A percentile compares a stretch with the other conserved stretches of the same genome.
These are phyloP conservation scores for Crocuta crocuta DNA, from an alignment of 2,113 vertebrate species.

Conservation along the genomic window DNA sequence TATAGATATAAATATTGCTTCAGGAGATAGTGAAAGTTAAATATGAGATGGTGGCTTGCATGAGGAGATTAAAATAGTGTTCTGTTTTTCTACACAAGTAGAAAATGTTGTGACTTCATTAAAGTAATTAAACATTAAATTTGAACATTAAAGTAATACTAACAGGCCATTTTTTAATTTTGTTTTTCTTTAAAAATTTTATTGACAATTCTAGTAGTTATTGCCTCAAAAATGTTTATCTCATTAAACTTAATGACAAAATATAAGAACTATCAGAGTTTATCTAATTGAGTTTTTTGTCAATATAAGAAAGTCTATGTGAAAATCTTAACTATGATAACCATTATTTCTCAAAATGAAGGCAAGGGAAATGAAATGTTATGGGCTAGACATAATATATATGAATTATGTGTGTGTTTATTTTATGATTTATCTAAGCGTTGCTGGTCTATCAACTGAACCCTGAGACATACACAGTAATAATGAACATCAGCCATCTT, in stretches of 20 bases:
- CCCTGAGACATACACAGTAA: not conserved
- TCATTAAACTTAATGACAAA: slow-evolving; percentile 17
- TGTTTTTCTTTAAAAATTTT: slow-evolving; percentile 7
- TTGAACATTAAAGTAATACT: slow-evolving; percentile 32
- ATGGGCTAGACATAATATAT: not conserved
- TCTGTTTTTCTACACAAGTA: not conserved
- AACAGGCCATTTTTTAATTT: not conserved
- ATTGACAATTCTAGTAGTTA: not conserved
- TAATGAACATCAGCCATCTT: not conserved
- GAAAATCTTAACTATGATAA: slow-evolving; percentile 7
- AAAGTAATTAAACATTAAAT: slow-evolving; percentile 11
- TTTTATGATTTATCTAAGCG: slow-evolving; percentile 34
- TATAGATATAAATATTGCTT: not conserved
- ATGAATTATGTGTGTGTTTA: not conserved
- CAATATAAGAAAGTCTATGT: slow-evolving; percentile 36
- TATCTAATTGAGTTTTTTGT: slow-evolving; percentile 28
- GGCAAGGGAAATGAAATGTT: slow-evolving; percentile 13
- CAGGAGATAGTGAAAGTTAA: not conserved
- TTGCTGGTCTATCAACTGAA: not conserved
- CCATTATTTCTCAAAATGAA: not conserved
- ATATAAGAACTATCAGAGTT: not conserved
- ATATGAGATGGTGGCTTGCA: not conserved
- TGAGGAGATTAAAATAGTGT: slow-evolving; percentile 2
- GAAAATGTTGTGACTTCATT: not conserved
- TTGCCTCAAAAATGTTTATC: not conserved